A percentile compares a stretch with the other conserved stretches of the same genome.
These are phyloP conservation scores for Heterotilapia buettikoferi DNA, from an alignment of 2,113 vertebrate species.

Conservation along the genomic window DNA sequence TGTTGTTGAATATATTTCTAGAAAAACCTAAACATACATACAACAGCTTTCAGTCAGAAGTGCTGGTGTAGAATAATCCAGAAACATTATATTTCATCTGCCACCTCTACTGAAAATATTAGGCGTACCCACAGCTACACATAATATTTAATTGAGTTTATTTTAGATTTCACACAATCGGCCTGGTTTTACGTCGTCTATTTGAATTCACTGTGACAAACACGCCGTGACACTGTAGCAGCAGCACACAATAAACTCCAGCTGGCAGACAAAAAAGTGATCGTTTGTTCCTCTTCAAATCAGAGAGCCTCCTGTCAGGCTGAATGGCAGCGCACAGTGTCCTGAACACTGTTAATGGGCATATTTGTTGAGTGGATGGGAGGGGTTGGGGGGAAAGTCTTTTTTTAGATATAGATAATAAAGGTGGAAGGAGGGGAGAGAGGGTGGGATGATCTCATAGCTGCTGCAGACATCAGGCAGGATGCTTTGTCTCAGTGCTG, in stretches of 20 bases:
- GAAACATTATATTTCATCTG: not conserved
- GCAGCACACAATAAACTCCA: not conserved
- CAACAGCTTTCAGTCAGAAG: not conserved
- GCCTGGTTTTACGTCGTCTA: not conserved
- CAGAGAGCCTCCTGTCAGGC: not conserved
- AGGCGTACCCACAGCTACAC: not conserved
- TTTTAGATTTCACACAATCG: not conserved
- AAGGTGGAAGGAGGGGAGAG: slow-evolving; percentile 1
- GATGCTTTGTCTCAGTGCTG: slow-evolving; percentile 18
- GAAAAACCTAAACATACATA: not conserved
- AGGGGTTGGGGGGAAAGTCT: fast-evolving
- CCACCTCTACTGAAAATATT: not conserved
- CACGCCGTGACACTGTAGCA: not conserved
- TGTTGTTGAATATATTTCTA: not conserved
- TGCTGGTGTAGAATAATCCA: not conserved
- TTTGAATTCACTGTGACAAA: not conserved
- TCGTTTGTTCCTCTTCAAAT: slow-evolving; percentile 20
- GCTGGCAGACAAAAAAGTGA: not conserved
- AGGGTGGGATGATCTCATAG: slow-evolving; percentile 35
- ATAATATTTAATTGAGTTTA: not conserved
- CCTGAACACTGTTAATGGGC: slow-evolving; percentile 7
- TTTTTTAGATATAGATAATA: slow-evolving; percentile 40
- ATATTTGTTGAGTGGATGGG: not conserved
- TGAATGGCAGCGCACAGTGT: not conserved
- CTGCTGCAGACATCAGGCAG: slow-evolving; percentile 22